These are phyloP conservation scores for Meteorus sp. DNA, from an alignment of 1,140 invertebrate species.

Conservation along the genomic window DNA sequence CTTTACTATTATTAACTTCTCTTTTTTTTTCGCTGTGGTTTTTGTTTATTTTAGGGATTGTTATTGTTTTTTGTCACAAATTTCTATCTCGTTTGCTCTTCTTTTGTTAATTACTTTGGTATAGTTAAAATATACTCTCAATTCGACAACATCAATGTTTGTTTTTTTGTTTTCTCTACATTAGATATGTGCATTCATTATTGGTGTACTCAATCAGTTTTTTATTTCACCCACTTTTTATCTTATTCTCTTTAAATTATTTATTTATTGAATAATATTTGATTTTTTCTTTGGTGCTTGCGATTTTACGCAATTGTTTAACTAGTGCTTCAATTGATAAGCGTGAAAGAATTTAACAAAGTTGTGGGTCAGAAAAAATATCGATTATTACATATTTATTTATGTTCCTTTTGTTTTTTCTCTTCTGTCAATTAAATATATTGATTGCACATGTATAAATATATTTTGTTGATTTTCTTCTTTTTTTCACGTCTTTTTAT, in stretches of 20 bases:
- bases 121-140: slow-evolving; percentile 47
- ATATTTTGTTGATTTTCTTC: too few species aligned
- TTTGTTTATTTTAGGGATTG: not conserved
- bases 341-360: not conserved
- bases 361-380: not conserved
- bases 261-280: slow-evolving; percentile 13
- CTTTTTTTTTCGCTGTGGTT: too few species aligned
- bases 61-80: slow-evolving; percentile 9
- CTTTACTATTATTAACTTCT: slow-evolving; percentile 6
- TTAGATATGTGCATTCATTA: slow-evolving; percentile 39
- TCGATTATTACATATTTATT: too few species aligned
- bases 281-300: slow-evolving; percentile 15
- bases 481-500: too few species aligned
- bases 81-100: slow-evolving; percentile 2
- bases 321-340: slow-evolving; percentile 4
- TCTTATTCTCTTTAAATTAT: not conserved
- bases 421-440: not conserved
- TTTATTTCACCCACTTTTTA: slow-evolving; percentile 5
- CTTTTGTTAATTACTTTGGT: slow-evolving; percentile 13
- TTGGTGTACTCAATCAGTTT: slow-evolving; percentile 30
- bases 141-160: slow-evolving; percentile 37
- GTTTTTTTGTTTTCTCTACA: not conserved
- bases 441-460: not conserved
- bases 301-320: slow-evolving; percentile 12
- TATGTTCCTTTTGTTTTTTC: too few species aligned